A percentile compares a stretch with the other conserved stretches of the same genome.
These are phyloP conservation scores for Formica selysi DNA, from an alignment of 1,140 invertebrate species.

Conservation along the genomic window DNA sequence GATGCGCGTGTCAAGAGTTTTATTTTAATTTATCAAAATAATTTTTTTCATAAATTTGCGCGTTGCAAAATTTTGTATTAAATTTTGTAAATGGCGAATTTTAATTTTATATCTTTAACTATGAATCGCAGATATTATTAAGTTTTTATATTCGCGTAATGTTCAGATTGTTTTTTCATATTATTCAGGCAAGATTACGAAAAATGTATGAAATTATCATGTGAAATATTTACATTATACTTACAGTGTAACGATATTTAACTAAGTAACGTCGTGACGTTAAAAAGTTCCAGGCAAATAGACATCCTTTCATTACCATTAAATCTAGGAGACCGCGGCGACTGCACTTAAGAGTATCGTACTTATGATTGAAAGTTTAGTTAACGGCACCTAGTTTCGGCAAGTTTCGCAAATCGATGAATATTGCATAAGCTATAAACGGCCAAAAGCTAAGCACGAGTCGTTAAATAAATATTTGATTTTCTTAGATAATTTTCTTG, in stretches of 20 bases:
- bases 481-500: slow-evolving; percentile 26
- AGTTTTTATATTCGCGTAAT: neutral
- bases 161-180: neutral
- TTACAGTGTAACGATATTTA: neutral
- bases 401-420: slow-evolving; percentile 44
- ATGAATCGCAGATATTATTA: neutral
- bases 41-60: neutral
- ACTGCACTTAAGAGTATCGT: slow-evolving; percentile 37
- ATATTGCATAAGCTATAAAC: slow-evolving; percentile 27
- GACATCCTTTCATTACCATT: neutral
- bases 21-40: slow-evolving; percentile 5
- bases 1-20: neutral
- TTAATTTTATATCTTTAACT: neutral
- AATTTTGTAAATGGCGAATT: neutral
- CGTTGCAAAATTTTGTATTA: neutral
- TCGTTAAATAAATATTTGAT: slow-evolving; percentile 56
- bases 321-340: slow-evolving; percentile 11
- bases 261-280: neutral
- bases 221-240: neutral
- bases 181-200: neutral
- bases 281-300: neutral
- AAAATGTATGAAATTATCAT: slow-evolving; percentile 9
- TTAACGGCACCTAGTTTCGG: slow-evolving; percentile 47
- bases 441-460: neutral
- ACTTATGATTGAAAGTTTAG: slow-evolving; percentile 54